Conservation (phyloP, 2,888 invertebrate genomes). For the Koerneria pararmatus region DNA sequence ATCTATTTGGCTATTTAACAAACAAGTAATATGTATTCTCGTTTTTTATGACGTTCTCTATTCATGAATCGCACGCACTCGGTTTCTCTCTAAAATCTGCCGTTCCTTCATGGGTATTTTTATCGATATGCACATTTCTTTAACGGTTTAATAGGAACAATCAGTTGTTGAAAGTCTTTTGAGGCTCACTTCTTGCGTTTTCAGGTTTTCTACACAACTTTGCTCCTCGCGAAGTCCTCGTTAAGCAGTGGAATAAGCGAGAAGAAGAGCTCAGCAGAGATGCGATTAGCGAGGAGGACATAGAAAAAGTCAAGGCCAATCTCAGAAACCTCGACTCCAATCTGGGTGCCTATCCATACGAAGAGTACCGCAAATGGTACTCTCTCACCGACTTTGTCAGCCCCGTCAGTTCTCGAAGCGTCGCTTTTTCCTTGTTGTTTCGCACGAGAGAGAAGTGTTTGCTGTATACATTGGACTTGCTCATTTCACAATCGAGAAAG, state of each 20-base stretch:
- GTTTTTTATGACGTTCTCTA: not conserved
- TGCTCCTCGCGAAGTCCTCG: constrained; percentile 75
- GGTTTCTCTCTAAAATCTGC: too few species aligned
- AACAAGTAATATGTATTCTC: too few species aligned
- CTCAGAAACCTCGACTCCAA: constrained; percentile 73
- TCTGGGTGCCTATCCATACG: constrained; percentile 86
- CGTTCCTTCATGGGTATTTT: too few species aligned
- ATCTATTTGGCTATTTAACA: constrained; percentile 61
- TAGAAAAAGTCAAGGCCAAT: constrained; percentile 62
- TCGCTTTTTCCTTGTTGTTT: too few species aligned
- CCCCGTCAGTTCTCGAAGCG: too few species aligned
- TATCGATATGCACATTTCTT: not conserved
- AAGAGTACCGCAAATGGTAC: constrained; percentile 79
- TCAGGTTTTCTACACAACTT: constrained; percentile 81
- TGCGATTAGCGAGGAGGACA: constrained; percentile 33
- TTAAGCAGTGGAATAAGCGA: constrained; percentile 79
- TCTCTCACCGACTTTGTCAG: constrained; percentile 41
- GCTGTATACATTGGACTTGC: too few species aligned
- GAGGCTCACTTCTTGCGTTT: too few species aligned
- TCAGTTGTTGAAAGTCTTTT: too few species aligned
- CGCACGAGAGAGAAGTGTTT: too few species aligned
- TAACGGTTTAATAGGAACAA: not conserved
- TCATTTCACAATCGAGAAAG: too few species aligned
- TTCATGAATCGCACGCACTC: too few species aligned
- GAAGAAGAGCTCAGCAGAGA: constrained; percentile 68